These are phyloP conservation scores for Polypedilum pembai DNA, from an alignment of 1,140 invertebrate genomes.

Conservation along the genomic window DNA sequence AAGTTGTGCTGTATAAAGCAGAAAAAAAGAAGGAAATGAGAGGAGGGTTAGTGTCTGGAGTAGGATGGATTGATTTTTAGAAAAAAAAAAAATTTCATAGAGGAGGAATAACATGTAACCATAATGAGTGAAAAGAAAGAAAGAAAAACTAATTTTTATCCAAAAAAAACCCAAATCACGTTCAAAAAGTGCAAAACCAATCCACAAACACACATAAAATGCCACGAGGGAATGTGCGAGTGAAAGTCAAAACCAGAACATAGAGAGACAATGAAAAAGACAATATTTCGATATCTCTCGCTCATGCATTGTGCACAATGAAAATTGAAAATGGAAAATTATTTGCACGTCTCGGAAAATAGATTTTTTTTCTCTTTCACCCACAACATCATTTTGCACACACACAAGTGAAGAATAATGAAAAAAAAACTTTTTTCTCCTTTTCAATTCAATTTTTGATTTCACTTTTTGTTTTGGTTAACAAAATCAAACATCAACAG, in stretches of 20 bases:
- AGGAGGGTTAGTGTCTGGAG: too few species aligned
- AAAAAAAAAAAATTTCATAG: too few species aligned
- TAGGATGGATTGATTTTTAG: too few species aligned
- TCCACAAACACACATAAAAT: not conserved
- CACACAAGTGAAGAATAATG: too few species aligned
- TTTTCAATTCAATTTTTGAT: not conserved
- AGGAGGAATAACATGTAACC: too few species aligned
- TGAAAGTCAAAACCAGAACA: too few species aligned
- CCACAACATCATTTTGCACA: not conserved
- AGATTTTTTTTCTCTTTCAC: not conserved
- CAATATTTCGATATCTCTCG: constrained; percentile 16
- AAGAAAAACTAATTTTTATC: too few species aligned
- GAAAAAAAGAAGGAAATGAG: too few species aligned
- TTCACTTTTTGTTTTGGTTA: not conserved
- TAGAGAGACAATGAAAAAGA: not conserved
- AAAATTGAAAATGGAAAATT: constrained; percentile 14
- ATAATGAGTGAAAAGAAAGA: too few species aligned
- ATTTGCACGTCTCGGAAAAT: constrained; percentile 10
- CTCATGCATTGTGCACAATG: not conserved
- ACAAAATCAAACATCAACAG: not conserved
- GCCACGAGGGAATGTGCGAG: not conserved
- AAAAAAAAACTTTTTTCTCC: too few species aligned
- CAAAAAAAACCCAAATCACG: not conserved
- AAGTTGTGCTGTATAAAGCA: too few species aligned
- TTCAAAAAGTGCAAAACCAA: not conserved